A percentile compares a stretch with the other conserved stretches of the same genome.
phyloP scores from a whole-genome alignment of 2,888 invertebrate species.

The Acleris literana region DNA sequence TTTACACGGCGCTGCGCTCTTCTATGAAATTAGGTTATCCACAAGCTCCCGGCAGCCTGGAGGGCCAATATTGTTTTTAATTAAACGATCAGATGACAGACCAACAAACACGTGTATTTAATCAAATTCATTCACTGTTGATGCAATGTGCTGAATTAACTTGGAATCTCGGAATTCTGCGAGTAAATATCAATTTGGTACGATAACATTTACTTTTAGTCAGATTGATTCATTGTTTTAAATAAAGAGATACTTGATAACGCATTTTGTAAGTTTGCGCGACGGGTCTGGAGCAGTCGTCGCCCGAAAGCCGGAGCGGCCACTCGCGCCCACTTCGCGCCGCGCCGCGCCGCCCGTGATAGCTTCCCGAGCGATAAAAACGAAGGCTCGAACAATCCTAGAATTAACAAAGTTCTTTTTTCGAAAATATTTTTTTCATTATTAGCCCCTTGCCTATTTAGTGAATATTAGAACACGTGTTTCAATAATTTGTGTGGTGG shows the following conservation, averaged over 20 bases:
- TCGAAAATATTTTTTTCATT: not conserved
- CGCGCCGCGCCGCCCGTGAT: not conserved
- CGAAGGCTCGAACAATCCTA: conserved; percentile 1
- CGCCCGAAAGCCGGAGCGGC: not conserved
- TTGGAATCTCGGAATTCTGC: not conserved
- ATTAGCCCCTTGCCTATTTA: not conserved
- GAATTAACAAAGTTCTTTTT: not conserved
- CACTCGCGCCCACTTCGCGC: not conserved
- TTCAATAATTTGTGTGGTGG: not conserved
- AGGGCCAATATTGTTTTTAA: conserved; percentile 23
- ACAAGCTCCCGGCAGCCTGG: not conserved
- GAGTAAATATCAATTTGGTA: conserved; percentile 19
- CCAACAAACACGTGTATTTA: not conserved
- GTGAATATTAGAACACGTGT: not conserved
- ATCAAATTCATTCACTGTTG: not conserved
- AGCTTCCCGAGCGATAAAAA: conserved; percentile 3
- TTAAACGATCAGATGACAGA: conserved; percentile 19
- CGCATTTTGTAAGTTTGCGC: conserved; percentile 13
- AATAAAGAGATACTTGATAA: conserved; percentile 6
- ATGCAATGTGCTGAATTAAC: not conserved
- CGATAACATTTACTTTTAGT: not conserved
- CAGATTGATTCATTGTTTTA: conserved; percentile 9
- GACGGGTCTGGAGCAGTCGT: conserved; percentile 10
- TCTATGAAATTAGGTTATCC: conserved; percentile 26
- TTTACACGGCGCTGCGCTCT: not conserved